Base-by-base conservation (phyloP, 2,888 invertebrate genomes). In the Pyrgus malvae region DNA sequence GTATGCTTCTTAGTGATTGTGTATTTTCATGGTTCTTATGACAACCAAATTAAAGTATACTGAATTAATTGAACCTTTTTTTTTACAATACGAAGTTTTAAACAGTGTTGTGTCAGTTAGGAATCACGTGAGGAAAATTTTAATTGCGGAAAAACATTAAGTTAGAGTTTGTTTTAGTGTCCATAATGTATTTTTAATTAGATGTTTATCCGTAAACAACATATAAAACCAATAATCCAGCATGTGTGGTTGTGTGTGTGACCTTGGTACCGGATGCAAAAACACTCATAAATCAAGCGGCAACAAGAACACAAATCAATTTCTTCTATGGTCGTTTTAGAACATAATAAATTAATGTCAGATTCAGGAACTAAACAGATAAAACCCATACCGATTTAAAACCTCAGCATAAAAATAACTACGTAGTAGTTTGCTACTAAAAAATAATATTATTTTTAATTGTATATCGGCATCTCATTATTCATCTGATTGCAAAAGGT, bases 221-320 rank as follows among this genome's bases (percentile, higher is more conserved):
- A 17, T 17, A 17, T 37, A 17, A 37, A 14, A 37, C 17, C 11
- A 25, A 37, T 25, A 41, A 40, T 41, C 41, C 38, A 56, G 50
- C 51, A 55, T 53, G 45, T 7, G 5, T 8, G 21, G 55, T 48
- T 7, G 5, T 8, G 21, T 14, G 60, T 53, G 48, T 48, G 62
- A 62, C 63, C 62, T 66, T 61, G 62, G 58, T 53, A 57, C 48
- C 41, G 55, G 48, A 59, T 51, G 55, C 48, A 42, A 55, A 51
- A 41, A 45, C 19, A 6, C 23, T 44, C 25, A 60, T 65, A 63
- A 64, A 68, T 62, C 59, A 60, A 44, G 27, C 35, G 12, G 31
- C 49, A 58, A 58, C 54, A 51, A 61, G 55, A 62, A 58, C 48
- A 44, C 56, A 60, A n/a, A 37, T 62, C 58, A 60, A 60, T 63